Conservation (phyloP, 2,888 invertebrate genomes). For the Cataglyphis livida region DNA sequence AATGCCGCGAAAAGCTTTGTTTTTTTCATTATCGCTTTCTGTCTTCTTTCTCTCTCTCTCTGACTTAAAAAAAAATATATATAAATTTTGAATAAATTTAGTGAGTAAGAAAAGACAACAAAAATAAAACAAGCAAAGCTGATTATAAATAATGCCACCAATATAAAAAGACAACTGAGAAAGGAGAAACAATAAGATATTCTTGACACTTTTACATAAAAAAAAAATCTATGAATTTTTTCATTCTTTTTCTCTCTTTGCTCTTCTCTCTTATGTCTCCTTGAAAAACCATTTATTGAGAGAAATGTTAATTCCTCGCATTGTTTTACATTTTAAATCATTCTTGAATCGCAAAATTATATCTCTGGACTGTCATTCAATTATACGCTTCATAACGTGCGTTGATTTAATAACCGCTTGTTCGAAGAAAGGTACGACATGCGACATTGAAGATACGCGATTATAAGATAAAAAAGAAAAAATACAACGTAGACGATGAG, state of each 20-base stretch:
- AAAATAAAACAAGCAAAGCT: not conserved
- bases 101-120: not conserved
- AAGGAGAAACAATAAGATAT: not conserved
- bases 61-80: slow-evolving; percentile 69
- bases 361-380: not conserved
- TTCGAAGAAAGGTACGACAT: not conserved
- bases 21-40: slow-evolving; percentile 50
- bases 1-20: slow-evolving; percentile 74
- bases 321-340: not conserved
- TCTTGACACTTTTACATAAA: not conserved
- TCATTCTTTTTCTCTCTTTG: not conserved
- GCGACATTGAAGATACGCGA: not conserved
- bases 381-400: not conserved
- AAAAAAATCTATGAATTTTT: not conserved
- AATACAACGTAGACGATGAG: not conserved
- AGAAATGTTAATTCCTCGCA: not conserved
- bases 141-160: not conserved
- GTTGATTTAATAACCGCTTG: not conserved
- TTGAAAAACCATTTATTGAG: not conserved
- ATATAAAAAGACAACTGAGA: not conserved
- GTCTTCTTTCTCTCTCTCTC: too few relatives aligned
- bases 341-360: not conserved
- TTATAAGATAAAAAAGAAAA: not conserved
- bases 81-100: slow-evolving; percentile 48
- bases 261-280: not conserved